phyloP scores from a whole-genome alignment of 2,113 vertebrate species.

The Rhabdornis inornatus region DNA sequence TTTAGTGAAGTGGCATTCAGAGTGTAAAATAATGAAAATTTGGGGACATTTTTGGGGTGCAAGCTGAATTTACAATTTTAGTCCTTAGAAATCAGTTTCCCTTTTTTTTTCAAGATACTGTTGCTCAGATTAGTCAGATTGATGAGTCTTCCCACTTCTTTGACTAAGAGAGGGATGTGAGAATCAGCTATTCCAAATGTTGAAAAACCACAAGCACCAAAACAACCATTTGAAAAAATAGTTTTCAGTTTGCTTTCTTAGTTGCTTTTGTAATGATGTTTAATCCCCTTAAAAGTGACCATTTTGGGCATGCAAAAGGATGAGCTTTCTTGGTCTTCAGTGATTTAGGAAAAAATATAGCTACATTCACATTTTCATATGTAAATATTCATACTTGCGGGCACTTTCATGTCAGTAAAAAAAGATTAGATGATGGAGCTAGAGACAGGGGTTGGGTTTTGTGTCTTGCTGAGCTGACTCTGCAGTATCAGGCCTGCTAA shows the following conservation, averaged over 20 bases:
- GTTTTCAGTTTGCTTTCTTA: not conserved
- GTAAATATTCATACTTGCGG: not conserved
- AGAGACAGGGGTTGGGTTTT: not conserved
- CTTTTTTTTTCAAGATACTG: not conserved
- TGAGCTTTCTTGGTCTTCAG: not conserved
- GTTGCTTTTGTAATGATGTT: not conserved
- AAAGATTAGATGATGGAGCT: not conserved
- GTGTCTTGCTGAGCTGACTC: not conserved
- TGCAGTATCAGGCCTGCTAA: not conserved
- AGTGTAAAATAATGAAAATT: not conserved
- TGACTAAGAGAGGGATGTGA: not conserved
- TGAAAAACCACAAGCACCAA: not conserved
- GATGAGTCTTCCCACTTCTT: constrained; percentile 15
- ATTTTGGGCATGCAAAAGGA: not conserved
- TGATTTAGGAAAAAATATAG: not conserved
- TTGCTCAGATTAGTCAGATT: constrained; percentile 31
- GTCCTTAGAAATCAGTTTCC: not conserved
- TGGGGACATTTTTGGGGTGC: not conserved
- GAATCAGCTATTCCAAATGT: not conserved
- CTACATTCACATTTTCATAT: not conserved
- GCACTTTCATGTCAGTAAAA: not conserved
- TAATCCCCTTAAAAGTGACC: not conserved
- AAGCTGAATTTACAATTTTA: not conserved
- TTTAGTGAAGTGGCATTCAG: not conserved
- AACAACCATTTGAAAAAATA: not conserved